These are phyloP conservation scores for Sebastes hopkinsi DNA, from an alignment of 2,797 vertebrate genomes.

Conservation along the genomic window DNA sequence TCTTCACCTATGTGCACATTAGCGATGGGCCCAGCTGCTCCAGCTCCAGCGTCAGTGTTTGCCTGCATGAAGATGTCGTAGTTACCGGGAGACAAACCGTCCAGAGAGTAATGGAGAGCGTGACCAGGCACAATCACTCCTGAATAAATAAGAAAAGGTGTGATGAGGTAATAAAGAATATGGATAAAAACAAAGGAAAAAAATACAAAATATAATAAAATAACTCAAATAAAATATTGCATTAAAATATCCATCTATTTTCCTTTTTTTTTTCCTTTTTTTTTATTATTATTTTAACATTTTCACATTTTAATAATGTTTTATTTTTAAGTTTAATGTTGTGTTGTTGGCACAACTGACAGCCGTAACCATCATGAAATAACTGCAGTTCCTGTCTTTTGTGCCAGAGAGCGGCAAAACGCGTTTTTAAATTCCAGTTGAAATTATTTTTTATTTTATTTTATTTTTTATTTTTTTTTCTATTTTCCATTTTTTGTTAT, in stretches of 20 bases:
- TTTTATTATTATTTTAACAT: too few relatives aligned
- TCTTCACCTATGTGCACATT: constrained; percentile 49
- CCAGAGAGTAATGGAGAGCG: constrained; percentile 4
- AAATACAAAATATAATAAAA: neutral
- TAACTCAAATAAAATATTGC: neutral
- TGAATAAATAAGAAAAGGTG: neutral
- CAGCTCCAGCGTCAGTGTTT: constrained; percentile 51
- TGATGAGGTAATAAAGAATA: neutral
- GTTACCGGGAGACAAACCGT: constrained; percentile 46
- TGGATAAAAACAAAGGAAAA: neutral
- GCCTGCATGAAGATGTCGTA: constrained; percentile 57
- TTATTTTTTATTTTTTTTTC: too few relatives aligned
- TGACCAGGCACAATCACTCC: constrained; percentile 29
- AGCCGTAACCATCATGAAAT: too few relatives aligned
- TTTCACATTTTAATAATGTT: too few relatives aligned
- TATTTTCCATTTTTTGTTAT: too few relatives aligned
- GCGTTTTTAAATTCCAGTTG: too few relatives aligned
- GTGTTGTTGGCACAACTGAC: too few relatives aligned
- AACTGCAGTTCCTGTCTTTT: too few relatives aligned
- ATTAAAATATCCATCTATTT: neutral
- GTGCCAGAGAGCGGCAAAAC: too few relatives aligned
- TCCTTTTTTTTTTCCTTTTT: too few relatives aligned
- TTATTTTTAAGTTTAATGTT: too few relatives aligned
- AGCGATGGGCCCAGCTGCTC: constrained; percentile 11
- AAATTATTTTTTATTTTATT: too few relatives aligned